Evolutionary conservation across 2,888 invertebrate genomes (phyloP).

Genomic region (Escarpia spicata): DNA sequence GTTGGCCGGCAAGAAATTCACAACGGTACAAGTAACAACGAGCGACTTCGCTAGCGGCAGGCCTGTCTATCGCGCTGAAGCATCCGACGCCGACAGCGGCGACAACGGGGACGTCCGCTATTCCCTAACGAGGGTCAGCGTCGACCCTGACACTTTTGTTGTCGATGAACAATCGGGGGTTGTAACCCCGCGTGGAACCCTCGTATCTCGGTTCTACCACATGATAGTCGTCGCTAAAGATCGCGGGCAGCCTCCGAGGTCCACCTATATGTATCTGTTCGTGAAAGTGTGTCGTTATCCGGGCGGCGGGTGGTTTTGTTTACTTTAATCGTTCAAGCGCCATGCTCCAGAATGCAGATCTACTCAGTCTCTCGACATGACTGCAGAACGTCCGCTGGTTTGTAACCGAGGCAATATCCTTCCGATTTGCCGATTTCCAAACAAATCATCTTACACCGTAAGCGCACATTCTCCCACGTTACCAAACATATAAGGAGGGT

Average conservation of each 20-base stretch:
- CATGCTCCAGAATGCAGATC: not conserved
- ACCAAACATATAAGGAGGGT: not conserved
- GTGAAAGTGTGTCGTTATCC: not conserved
- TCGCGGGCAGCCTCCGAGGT: not conserved
- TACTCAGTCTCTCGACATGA: not conserved
- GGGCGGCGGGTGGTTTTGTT: not conserved
- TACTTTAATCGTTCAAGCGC: not conserved
- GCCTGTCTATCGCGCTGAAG: constrained; percentile 14
- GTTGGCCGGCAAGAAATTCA: constrained; percentile 40
- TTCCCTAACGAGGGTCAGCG: not conserved
- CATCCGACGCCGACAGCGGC: constrained; percentile 25
- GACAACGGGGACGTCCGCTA: constrained; percentile 10
- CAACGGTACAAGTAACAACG: constrained; percentile 35
- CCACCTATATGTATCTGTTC: not conserved
- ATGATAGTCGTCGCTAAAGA: not conserved
- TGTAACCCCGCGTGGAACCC: not conserved
- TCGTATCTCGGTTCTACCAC: not conserved
- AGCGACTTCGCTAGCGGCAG: constrained; percentile 44
- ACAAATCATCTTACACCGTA: not conserved
- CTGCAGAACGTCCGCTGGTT: no score
- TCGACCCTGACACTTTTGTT: constrained; percentile 19
- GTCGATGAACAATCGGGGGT: constrained; percentile 14
- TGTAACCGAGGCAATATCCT: no score
- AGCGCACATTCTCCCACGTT: not conserved
- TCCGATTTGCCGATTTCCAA: no score